These are phyloP conservation scores for Malurus melanocephalus DNA, from an alignment of 2,113 vertebrate genomes.

Conservation along the genomic window DNA sequence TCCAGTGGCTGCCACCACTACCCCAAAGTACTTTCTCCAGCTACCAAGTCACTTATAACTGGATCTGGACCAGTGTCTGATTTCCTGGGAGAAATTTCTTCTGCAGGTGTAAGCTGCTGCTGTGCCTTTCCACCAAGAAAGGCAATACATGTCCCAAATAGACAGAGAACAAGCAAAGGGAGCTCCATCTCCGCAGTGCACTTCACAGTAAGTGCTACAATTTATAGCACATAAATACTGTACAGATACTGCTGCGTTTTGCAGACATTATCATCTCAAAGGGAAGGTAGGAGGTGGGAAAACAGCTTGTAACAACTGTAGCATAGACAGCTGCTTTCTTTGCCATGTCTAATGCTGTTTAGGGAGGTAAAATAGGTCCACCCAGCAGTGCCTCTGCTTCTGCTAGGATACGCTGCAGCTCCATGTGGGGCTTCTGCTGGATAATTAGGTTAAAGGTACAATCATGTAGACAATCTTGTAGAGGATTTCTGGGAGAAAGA, in stretches of 20 bases:
- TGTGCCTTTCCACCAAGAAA: not conserved
- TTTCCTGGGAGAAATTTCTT: not conserved
- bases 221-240: slow-evolving; percentile 36
- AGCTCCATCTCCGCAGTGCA: not conserved
- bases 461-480: not conserved
- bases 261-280: slow-evolving; percentile 50
- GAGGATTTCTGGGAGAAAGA: not conserved
- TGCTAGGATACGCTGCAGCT: not conserved
- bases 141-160: not conserved
- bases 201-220: slow-evolving; percentile 9
- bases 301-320: slow-evolving; percentile 48
- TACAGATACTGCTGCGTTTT: not conserved
- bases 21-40: not conserved
- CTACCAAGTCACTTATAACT: not conserved
- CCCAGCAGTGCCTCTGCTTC: not conserved
- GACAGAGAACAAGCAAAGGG: not conserved
- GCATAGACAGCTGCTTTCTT: slow-evolving; percentile 36
- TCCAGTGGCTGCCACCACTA: not conserved
- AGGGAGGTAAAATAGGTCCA: slow-evolving; percentile 40
- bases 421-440: not conserved
- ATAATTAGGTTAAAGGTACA: slow-evolving; percentile 30
- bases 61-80: not conserved
- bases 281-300: slow-evolving; percentile 23
- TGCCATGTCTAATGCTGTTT: not conserved
- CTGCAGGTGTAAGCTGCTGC: not conserved